Evolutionary conservation across 2,113 vertebrate species (phyloP).

Genomic region (Mixornis gularis): DNA sequence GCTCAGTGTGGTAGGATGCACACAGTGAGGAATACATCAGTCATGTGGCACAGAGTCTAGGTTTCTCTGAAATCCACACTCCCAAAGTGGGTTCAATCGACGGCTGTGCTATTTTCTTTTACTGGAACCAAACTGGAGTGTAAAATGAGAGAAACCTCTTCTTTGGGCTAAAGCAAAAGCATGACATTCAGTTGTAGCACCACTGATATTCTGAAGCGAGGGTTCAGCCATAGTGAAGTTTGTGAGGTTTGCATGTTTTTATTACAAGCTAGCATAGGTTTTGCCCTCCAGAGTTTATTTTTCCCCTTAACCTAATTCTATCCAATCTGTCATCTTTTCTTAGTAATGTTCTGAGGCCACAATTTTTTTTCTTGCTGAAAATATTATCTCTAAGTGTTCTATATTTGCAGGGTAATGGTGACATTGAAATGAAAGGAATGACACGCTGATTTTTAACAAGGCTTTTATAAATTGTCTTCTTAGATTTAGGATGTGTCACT

Average conservation of each 20-base stretch:
- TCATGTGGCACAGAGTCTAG: background rate
- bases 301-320: constrained; percentile 23
- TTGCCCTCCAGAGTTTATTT: constrained; percentile 25
- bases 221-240: background rate
- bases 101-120: background rate
- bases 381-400: constrained; percentile 11
- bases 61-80: background rate
- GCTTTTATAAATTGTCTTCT: constrained; percentile 22
- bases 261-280: background rate
- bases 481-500: constrained; percentile 6
- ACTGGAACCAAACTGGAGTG: background rate
- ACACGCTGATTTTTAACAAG: constrained; percentile 18
- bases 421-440: constrained; percentile 32
- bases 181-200: background rate
- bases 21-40: background rate
- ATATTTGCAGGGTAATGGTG: constrained; percentile 30
- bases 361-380: background rate
- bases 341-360: background rate
- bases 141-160: background rate
- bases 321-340: constrained; percentile 31
- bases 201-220: background rate
- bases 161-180: background rate
- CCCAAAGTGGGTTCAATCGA: background rate
- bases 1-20: rapidly evolving
- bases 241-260: background rate